These are phyloP conservation scores for Tinea trinotella DNA, from an alignment of 2,888 invertebrate species.

Conservation along the genomic window DNA sequence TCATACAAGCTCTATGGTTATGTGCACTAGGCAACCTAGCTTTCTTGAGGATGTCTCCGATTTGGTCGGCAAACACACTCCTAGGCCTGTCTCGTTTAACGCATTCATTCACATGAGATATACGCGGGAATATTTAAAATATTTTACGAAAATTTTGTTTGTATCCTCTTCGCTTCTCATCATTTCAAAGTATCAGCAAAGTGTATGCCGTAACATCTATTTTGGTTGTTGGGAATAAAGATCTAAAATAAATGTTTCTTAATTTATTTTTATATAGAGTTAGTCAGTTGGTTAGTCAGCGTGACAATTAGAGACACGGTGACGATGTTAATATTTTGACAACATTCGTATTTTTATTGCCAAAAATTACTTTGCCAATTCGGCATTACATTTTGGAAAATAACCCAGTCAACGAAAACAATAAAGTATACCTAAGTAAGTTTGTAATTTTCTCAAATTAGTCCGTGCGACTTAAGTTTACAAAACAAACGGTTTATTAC, in stretches of 20 bases:
- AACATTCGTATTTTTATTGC: background rate
- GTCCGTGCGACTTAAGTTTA: too few relatives aligned
- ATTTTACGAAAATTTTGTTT: background rate
- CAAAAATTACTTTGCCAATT: constrained; percentile 3
- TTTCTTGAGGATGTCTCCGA: too few relatives aligned
- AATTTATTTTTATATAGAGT: background rate
- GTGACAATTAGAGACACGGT: background rate
- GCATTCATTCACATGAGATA: too few relatives aligned
- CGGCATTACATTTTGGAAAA: too few relatives aligned
- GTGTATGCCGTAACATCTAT: constrained; percentile 10
- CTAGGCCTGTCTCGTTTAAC: too few relatives aligned
- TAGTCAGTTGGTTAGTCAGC: background rate
- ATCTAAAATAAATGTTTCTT: background rate
- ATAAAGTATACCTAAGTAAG: too few relatives aligned
- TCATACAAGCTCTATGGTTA: too few relatives aligned
- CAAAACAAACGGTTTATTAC: too few relatives aligned
- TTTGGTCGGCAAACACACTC: too few relatives aligned
- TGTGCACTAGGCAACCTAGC: too few relatives aligned
- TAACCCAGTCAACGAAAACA: too few relatives aligned
- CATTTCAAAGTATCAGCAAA: background rate
- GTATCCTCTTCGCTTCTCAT: background rate
- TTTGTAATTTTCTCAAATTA: too few relatives aligned
- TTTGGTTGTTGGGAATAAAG: background rate
- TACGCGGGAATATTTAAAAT: background rate
- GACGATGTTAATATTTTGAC: background rate